Base-by-base conservation (phyloP, 2,113 vertebrate species). In the Xerus inauris region DNA sequence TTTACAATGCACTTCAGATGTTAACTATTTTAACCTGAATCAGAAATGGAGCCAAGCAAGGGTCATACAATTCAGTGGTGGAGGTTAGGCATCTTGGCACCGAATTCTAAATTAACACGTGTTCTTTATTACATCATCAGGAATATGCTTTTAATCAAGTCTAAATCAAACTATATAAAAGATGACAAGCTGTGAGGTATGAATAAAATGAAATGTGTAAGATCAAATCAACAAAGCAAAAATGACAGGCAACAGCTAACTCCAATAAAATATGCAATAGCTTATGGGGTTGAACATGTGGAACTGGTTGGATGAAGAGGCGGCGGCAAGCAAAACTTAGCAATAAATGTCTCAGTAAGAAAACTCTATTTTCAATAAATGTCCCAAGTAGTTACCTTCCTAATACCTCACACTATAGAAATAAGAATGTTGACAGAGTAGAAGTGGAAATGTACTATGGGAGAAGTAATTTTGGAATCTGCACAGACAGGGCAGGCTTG, bases 61-160 rank as follows among this genome's bases (percentile, higher is more conserved):
- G 62, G 92, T 57, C 38, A 51, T 67, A 77, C 1, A 65, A 76
- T 75, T 91, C 49, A 54, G 47, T 87, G 64, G 92, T 38, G 35
- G 57, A 69, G 16, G 64, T 77, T 22, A 88, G 57, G 16, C 16
- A 76, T 72, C 76, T 84, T 20, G 76, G 65, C 40, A 96, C 51
- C 88, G 81, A 95, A 96, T 91, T 91, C 87, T 86, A 69, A 92
- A 95, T 87, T 89, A 92, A 87, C 28, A 95, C 11, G 30, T 38
- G 13, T n/a, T 93, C 79, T 92, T 69, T 72, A 95, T 87, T 87
- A 94, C 30, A 81, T 81, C 80, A 95, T 59, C 13, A 87, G 87
- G 35, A 69, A 71, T 86, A 87, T 30, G 8, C 51, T 93, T 96
- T 83, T 65, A 83, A 65, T 87, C 72, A 94, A 51, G 24, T 91